These are phyloP conservation scores for Premnoplex brunnescens DNA, from an alignment of 2,797 vertebrate species.

Conservation along the genomic window DNA sequence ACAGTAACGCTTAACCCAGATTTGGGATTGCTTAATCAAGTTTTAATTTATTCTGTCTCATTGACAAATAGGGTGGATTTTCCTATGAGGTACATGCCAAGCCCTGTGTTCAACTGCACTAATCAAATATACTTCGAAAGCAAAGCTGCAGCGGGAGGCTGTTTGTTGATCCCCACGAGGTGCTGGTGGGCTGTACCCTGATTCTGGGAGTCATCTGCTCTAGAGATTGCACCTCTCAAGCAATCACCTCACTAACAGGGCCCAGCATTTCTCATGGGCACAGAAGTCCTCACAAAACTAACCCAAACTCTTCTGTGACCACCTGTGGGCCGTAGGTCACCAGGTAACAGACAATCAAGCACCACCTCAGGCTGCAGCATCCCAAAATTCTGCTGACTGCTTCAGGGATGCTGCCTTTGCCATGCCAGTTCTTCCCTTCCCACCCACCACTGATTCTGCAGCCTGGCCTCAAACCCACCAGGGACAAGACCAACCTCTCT, in stretches of 20 bases:
- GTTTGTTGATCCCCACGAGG: background rate
- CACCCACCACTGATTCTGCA: background rate
- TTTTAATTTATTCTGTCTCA: background rate
- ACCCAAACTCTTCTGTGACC: background rate
- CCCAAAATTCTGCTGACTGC: background rate
- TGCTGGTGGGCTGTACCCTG: background rate
- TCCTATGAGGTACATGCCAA: background rate
- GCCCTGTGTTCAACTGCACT: background rate
- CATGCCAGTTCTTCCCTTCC: background rate
- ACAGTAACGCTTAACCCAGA: slow-evolving; percentile 12
- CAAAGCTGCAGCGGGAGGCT: background rate
- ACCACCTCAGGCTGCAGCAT: background rate
- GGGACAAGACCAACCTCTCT: background rate
- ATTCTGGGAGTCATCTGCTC: background rate
- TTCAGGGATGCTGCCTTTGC: background rate
- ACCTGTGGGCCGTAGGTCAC: accelerated
- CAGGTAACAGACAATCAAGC: background rate
- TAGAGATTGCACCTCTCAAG: background rate
- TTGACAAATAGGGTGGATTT: background rate
- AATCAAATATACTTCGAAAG: background rate
- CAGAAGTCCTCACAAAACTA: background rate
- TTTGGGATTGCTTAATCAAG: slow-evolving; percentile 18
- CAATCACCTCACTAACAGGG: background rate
- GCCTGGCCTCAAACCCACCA: background rate
- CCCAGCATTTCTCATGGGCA: background rate